Conservation (phyloP, 2,888 invertebrate genomes). For the Sphaerolaimus hirsutus region DNA sequence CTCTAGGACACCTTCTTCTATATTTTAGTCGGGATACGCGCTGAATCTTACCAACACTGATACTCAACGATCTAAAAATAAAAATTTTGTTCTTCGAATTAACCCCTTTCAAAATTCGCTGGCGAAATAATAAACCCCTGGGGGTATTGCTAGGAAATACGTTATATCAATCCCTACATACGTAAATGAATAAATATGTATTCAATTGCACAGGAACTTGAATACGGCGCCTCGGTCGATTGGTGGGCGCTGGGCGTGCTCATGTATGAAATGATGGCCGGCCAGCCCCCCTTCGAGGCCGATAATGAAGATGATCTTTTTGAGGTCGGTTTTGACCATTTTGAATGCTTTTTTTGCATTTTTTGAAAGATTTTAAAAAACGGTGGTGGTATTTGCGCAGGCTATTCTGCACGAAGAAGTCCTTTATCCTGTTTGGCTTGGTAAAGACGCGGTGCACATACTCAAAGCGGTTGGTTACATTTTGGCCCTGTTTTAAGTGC, state of each 20-base stretch:
- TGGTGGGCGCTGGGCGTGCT: slow-evolving; percentile 87
- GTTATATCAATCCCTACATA: too few relatives aligned
- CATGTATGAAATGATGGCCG: slow-evolving; percentile 99
- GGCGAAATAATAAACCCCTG: too few relatives aligned
- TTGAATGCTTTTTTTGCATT: not conserved
- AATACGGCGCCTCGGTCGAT: slow-evolving; percentile 39
- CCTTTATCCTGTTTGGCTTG: slow-evolving; percentile 85
- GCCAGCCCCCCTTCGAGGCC: slow-evolving; percentile 96
- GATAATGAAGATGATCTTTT: slow-evolving; percentile 98
- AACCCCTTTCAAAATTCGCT: too few relatives aligned
- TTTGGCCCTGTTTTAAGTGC: too few relatives aligned
- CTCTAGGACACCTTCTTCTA: too few relatives aligned
- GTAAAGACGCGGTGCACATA: slow-evolving; percentile 65
- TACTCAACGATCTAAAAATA: too few relatives aligned
- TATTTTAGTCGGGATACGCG: too few relatives aligned
- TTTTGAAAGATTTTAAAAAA: not conserved
- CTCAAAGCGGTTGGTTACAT: slow-evolving; percentile 41
- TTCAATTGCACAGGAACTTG: slow-evolving; percentile 64
- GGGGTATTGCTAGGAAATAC: too few relatives aligned
- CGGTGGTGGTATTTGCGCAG: slow-evolving; percentile 11
- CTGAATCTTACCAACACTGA: too few relatives aligned
- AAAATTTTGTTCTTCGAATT: too few relatives aligned
- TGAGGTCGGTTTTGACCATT: slow-evolving; percentile 32
- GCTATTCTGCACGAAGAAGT: slow-evolving; percentile 94
- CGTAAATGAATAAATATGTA: slow-evolving; percentile 3